Evolutionary conservation across 2,888 invertebrate genomes (phyloP).

Genomic region (Cantharis rustica): DNA sequence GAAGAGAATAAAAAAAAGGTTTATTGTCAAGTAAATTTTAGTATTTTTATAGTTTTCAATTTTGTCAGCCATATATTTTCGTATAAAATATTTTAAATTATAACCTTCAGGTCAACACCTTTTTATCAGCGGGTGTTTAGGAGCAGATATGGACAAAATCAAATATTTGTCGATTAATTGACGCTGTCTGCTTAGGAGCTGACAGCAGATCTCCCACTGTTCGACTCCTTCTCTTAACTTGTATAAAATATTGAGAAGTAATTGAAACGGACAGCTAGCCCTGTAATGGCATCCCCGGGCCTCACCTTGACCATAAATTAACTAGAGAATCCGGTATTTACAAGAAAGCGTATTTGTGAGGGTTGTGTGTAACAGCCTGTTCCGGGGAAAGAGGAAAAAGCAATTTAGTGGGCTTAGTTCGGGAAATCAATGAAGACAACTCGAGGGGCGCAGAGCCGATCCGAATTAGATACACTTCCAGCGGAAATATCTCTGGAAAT

Average conservation of each 20-base stretch:
- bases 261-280: constrained; percentile 37
- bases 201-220: constrained; percentile 37
- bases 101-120: constrained; percentile 20
- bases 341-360: constrained; percentile 36
- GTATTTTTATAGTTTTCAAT: constrained; percentile 5
- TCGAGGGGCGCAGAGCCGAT: constrained; percentile 41
- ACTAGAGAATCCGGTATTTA: constrained; percentile 42
- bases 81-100: neutral
- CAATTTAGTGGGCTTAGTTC: constrained; percentile 54
- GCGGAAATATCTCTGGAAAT: constrained; percentile 45
- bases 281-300: constrained; percentile 33
- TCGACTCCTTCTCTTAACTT: constrained; percentile 25
- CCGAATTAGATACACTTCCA: constrained; percentile 51
- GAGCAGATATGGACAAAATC: constrained; percentile 27
- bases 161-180: constrained; percentile 38
- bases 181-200: constrained; percentile 34
- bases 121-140: constrained; percentile 32
- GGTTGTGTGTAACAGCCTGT: constrained; percentile 32
- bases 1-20: neutral
- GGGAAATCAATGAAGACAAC: constrained; percentile 54
- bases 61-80: neutral
- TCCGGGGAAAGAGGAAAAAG: constrained; percentile 45
- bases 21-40: constrained; percentile 3
- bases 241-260: constrained; percentile 38
- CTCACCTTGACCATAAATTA: constrained; percentile 47